These are phyloP conservation scores for Acipenser ruthenus DNA, from an alignment of 2,797 vertebrate species.

Conservation along the genomic window DNA sequence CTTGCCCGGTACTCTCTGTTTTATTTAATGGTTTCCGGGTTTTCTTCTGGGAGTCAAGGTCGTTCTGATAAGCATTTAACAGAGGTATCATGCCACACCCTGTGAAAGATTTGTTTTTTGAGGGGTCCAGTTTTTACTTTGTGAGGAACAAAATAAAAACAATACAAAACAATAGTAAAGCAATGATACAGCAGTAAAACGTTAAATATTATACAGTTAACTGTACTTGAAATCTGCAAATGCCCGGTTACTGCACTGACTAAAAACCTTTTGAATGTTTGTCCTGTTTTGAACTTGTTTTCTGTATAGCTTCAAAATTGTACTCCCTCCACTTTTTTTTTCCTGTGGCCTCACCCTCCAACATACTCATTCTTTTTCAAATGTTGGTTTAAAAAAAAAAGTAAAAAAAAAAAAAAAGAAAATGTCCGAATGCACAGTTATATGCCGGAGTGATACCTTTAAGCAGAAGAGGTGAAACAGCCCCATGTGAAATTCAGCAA, in stretches of 20 bases:
- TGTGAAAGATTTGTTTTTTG: too few species aligned
- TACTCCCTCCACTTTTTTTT: not conserved
- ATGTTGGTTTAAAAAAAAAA: not conserved
- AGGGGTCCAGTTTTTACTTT: too few species aligned
- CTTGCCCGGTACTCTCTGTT: constrained; percentile 1
- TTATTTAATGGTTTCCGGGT: constrained; percentile 26
- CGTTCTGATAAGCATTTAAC: too few species aligned
- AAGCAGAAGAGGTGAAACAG: constrained; percentile 58
- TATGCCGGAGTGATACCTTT: constrained; percentile 40
- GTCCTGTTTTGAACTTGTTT: not conserved
- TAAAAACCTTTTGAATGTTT: too few species aligned
- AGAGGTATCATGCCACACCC: too few species aligned
- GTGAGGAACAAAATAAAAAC: too few species aligned
- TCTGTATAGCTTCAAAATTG: constrained; percentile 5
- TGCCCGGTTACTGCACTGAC: too few species aligned
- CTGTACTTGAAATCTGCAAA: too few species aligned
- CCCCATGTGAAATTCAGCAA: constrained; percentile 74
- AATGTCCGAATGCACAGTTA: constrained; percentile 12
- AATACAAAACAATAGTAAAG: too few species aligned
- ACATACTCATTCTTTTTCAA: not conserved
- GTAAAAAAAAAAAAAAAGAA: too few species aligned
- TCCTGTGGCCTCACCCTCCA: constrained; percentile 3
- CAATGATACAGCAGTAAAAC: too few species aligned
- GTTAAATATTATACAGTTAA: too few species aligned
- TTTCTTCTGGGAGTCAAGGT: not conserved